Conservation (phyloP, 2,113 vertebrate genomes). For the Cyprinodon brontotheroides region DNA sequence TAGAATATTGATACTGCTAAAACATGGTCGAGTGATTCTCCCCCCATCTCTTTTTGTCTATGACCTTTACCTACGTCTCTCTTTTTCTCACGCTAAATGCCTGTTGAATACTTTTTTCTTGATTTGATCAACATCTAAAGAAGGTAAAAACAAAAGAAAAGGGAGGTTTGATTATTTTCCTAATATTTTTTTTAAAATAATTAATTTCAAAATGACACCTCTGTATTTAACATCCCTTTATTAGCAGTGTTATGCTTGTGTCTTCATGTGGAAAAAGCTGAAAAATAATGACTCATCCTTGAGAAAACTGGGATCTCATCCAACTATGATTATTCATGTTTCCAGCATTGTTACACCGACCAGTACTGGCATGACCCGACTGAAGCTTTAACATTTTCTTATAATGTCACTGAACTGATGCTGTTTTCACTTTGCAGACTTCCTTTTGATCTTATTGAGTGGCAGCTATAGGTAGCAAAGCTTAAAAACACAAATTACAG, state of each 20-base stretch:
- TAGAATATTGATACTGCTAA: conserved; percentile 93
- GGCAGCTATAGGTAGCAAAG: not conserved
- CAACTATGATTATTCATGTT: conserved; percentile 61
- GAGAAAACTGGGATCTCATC: conserved; percentile 55
- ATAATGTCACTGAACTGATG: conserved; percentile 39
- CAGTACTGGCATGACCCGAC: conserved; percentile 55
- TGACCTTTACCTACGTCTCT: conserved; percentile 7
- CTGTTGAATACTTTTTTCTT: not conserved
- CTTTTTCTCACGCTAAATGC: not conserved
- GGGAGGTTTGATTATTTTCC: conserved; percentile 87
- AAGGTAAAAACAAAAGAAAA: conserved; percentile 88
- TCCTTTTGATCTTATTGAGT: conserved; percentile 19
- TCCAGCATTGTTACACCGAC: conserved; percentile 37
- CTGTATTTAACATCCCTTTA: conserved; percentile 15
- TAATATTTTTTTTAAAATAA: not conserved
- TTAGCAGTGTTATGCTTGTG: conserved; percentile 45
- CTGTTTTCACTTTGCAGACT: conserved; percentile 52
- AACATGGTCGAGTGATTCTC: conserved; percentile 75
- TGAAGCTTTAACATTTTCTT: conserved; percentile 29
- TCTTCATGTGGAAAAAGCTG: conserved; percentile 63
- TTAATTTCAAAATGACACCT: conserved; percentile 1
- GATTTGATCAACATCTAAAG: conserved; percentile 75
- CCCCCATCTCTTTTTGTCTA: conserved; percentile 2
- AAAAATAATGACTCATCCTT: conserved; percentile 52
- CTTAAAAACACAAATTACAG: conserved; percentile 4